Base-by-base conservation (phyloP, 2,797 vertebrate genomes). In the Borostomias antarcticus region DNA sequence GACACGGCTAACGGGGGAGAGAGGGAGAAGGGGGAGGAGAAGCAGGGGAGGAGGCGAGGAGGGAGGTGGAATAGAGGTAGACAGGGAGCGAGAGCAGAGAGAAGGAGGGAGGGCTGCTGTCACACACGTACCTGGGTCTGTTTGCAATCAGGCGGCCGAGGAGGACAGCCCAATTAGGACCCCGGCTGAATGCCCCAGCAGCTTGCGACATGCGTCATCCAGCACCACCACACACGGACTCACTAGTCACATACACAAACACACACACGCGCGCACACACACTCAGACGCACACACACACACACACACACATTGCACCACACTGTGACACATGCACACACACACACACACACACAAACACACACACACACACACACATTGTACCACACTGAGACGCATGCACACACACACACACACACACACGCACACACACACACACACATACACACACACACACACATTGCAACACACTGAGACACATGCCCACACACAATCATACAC, bases 71-170 rank as follows among this genome's bases (percentile, higher is more conserved):
- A 13, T 1, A 29, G 21, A 29, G 10, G 43, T 8, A 30, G 52
- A 13, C 2, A 15, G 15, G 51, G 51, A 4, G 56, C 11, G 17
- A 47, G 32, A n/a, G 11, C 15, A 35, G 37, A 33, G 59, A 15
- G 45, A 48, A 1, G 17, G 45, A 15, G 51, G 5, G 13, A 25
- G 15, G 25, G 23, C 28, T 28, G 57, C 66, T 66, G 73, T 82
- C 78, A 73, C 65, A 79, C 75, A 72, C 79, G 79, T 77, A 87
- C 85, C 75, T 84, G 72, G 74, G 70, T 85, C 85, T 90, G 86
- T 85, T 88, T 81, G 77, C 75, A 83, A 86, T 89, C 82, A 89
- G 64, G 70, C 75, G 30, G 65, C 68, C 64, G 40, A 72, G 30
- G 43, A 61, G 61, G 62, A 57, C 59, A 19, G 47, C 72, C 73